phyloP scores from a whole-genome alignment of 2,113 vertebrate genomes.

The Pollimyrus isidori region DNA sequence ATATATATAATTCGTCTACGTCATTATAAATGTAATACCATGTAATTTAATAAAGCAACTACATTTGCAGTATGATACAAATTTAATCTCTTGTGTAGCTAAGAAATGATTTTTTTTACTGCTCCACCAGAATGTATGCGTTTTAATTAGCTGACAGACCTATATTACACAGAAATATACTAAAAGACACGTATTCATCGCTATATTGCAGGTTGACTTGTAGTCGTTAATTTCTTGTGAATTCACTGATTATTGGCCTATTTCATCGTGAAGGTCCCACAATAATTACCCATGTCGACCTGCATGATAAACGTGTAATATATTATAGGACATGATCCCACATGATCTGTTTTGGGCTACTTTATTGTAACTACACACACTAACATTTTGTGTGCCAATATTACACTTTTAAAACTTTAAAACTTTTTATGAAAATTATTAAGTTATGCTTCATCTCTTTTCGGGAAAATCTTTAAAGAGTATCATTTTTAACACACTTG shows the following conservation, averaged over 20 bases:
- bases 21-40: neutral
- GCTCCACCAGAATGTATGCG: neutral
- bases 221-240: neutral
- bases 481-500: neutral
- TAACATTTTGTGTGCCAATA: neutral
- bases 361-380: neutral
- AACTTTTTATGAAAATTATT: neutral
- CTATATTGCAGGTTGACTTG: neutral
- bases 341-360: neutral
- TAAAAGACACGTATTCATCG: neutral
- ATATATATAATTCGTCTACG: neutral
- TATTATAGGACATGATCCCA: neutral
- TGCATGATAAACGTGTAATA: neutral
- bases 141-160: neutral
- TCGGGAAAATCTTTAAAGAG: neutral
- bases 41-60: neutral
- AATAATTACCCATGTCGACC: neutral
- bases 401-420: neutral
- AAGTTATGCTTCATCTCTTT: neutral
- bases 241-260: neutral
- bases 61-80: neutral
- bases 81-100: neutral
- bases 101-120: neutral
- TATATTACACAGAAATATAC: neutral
- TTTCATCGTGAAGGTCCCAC: neutral